phyloP scores from a whole-genome alignment of 1,140 invertebrate species.

The Telenomus remus region DNA sequence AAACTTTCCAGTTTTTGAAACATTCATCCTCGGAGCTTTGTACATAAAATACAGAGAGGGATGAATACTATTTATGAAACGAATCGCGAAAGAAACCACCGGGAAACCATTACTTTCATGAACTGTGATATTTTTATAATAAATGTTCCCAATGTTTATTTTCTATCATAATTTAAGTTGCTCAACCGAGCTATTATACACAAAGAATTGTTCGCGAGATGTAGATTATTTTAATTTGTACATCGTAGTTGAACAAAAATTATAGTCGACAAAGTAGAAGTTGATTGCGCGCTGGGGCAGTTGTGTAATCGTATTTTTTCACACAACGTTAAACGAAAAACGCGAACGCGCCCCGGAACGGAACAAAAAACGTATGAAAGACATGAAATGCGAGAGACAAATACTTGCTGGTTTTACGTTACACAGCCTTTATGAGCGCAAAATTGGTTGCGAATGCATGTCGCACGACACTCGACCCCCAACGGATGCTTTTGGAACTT shows the following conservation, averaged over 20 bases:
- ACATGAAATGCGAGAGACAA: slow-evolving; percentile 46
- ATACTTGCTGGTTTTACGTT: slow-evolving; percentile 40
- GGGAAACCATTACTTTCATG: too few species aligned
- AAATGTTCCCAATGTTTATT: too few species aligned
- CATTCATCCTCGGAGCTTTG: too few species aligned
- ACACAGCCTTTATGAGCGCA: slow-evolving; percentile 33
- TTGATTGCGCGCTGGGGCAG: slow-evolving; percentile 23
- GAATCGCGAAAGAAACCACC: too few species aligned
- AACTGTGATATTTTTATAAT: too few species aligned
- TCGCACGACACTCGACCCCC: slow-evolving; percentile 35
- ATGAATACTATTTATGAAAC: too few species aligned
- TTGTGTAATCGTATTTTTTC: slow-evolving; percentile 47
- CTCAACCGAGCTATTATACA: too few species aligned
- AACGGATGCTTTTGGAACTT: slow-evolving; percentile 40
- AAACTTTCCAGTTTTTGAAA: too few species aligned
- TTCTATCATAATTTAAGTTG: too few species aligned
- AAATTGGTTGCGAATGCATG: slow-evolving; percentile 47
- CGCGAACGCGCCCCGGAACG: neutral
- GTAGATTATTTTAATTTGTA: slow-evolving; percentile 20
- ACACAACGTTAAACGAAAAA: slow-evolving; percentile 11
- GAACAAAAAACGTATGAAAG: slow-evolving; percentile 25
- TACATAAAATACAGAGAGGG: too few species aligned
- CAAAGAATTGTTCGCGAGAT: neutral
- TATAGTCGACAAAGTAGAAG: slow-evolving; percentile 40
- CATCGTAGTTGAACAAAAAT: slow-evolving; percentile 27